A percentile compares a stretch with the other conserved stretches of the same genome.
Evolutionary conservation across 2,888 invertebrate genomes (phyloP).

Genomic region (Drosophila formosana): DNA sequence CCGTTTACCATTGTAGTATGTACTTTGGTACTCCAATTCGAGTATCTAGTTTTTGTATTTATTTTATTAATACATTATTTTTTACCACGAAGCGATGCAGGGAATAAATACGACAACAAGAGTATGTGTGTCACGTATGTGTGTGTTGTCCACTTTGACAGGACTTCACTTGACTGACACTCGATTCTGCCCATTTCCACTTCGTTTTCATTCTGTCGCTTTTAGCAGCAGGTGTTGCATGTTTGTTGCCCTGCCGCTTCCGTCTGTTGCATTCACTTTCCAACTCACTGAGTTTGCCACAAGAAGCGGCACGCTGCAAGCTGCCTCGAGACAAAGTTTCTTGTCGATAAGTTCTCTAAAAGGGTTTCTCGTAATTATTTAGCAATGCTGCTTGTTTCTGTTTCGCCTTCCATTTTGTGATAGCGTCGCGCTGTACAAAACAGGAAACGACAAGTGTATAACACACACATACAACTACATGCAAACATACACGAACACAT

Average conservation of each 20-base stretch:
- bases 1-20: no score
- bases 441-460: slow-evolving; percentile 49
- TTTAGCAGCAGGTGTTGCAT: slow-evolving; percentile 61
- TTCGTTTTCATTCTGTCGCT: slow-evolving; percentile 65
- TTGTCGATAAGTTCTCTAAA: slow-evolving; percentile 35
- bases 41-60: no score
- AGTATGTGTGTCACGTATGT: background rate
- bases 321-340: background rate
- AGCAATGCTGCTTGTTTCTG: slow-evolving; percentile 31
- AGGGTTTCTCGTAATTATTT: slow-evolving; percentile 44
- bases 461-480: background rate
- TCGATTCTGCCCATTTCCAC: slow-evolving; percentile 5
- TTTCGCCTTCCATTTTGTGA: slow-evolving; percentile 14
- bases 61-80: no score
- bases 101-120: background rate
- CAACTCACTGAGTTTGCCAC: slow-evolving; percentile 54
- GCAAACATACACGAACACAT: background rate
- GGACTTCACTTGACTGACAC: slow-evolving; percentile 3
- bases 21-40: no score
- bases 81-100: no score
- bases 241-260: slow-evolving; percentile 11
- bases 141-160: slow-evolving; percentile 4
- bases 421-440: slow-evolving; percentile 24
- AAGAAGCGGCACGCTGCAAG: slow-evolving; percentile 29
- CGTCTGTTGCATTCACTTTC: slow-evolving; percentile 53